These are phyloP conservation scores for Coregonus clupeaformis DNA, from an alignment of 2,113 vertebrate genomes.

Conservation along the genomic window DNA sequence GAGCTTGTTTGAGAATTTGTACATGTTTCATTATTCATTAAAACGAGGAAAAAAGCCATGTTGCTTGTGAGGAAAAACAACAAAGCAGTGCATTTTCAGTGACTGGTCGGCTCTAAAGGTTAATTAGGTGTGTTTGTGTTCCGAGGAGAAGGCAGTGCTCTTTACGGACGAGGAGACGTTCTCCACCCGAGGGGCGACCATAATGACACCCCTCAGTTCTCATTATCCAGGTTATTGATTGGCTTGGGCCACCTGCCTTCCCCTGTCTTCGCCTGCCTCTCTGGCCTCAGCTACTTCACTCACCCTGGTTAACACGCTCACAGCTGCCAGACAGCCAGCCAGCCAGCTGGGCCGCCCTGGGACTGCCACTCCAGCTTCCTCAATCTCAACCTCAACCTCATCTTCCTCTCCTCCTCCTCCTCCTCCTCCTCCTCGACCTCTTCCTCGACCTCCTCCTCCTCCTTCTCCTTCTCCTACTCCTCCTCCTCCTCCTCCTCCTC, in stretches of 20 bases:
- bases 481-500: too few species aligned
- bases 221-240: constrained; percentile 80
- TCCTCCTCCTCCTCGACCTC: too few species aligned
- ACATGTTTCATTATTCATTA: neutral
- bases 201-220: constrained; percentile 72
- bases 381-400: too few species aligned
- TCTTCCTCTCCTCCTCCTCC: too few species aligned
- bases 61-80: constrained; percentile 22
- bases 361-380: too few species aligned
- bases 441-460: too few species aligned
- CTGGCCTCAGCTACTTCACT: too few species aligned
- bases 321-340: too few species aligned
- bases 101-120: constrained; percentile 64
- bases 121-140: constrained; percentile 69
- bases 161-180: constrained; percentile 59
- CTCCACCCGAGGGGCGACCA: constrained; percentile 41
- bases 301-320: too few species aligned
- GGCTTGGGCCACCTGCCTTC: constrained; percentile 51
- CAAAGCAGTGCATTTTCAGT: constrained; percentile 10
- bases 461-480: too few species aligned
- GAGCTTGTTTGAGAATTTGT: neutral
- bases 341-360: too few species aligned
- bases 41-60: neutral
- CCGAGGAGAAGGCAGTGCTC: constrained; percentile 52
- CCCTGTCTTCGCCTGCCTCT: neutral